Conservation (phyloP, 2,113 vertebrate genomes). For the Salvator merianae region DNA sequence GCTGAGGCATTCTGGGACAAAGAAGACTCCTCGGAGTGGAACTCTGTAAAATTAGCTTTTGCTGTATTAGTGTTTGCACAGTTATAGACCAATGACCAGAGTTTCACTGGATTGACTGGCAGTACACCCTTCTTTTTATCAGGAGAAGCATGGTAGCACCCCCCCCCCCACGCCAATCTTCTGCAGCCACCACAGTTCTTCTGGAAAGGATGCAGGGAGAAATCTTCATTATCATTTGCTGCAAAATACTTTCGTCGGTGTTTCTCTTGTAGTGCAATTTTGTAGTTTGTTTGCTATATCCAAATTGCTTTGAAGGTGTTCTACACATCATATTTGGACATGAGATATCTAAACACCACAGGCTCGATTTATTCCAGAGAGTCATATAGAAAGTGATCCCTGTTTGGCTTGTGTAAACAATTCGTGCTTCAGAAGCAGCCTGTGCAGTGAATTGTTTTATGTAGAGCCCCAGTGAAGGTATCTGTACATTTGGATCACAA, state of each 20-base stretch:
- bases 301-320: neutral
- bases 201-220: neutral
- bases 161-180: neutral
- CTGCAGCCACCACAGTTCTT: neutral
- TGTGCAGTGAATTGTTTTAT: neutral
- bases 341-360: neutral
- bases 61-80: constrained; percentile 74
- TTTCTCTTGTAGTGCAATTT: neutral
- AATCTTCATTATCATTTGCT: neutral
- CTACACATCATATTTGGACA: neutral
- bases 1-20: constrained; percentile 79
- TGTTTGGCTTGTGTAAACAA: neutral
- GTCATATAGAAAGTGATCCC: neutral
- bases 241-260: constrained; percentile 22
- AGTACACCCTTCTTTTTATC: constrained; percentile 37
- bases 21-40: constrained; percentile 74
- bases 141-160: constrained; percentile 24
- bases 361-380: neutral
- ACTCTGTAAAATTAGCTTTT: constrained; percentile 83
- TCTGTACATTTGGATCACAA: neutral
- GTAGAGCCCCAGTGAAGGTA: neutral
- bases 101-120: constrained; percentile 58
- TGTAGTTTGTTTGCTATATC: neutral
- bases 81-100: constrained; percentile 72
- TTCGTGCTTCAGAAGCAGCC: neutral